Evolutionary conservation across 2,113 vertebrate genomes (phyloP), one percentile per base, ranked within the genome.

Genomic region (Rallus limicola): DNA sequence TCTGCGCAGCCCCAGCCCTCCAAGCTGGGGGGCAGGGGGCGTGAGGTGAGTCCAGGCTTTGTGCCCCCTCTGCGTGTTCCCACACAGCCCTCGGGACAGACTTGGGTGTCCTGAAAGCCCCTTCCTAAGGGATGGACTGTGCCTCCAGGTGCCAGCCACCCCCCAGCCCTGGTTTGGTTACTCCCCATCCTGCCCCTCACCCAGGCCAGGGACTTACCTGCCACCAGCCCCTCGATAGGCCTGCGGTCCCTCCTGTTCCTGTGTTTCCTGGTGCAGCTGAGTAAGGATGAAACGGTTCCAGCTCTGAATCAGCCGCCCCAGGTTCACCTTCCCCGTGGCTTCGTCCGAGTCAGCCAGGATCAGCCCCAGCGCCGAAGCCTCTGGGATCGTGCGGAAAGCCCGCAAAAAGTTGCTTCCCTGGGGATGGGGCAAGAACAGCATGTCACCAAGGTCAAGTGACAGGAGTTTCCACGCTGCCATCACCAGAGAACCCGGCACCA

Each of bases 281-380:
- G 99, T 99, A 31, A 99, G 98, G 96, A 99, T 99, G 97, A 99
- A 99, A 23, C 99, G 98, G 93, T 99, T 99, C 99, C 99, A 99
- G 97, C 99, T 99, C 97, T 99, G 99, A 91, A 99, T 99, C 36
- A 99, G 97, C 36, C 99, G 97, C 5, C 99, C 99, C 29, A 99
- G 98, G 85, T 98, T 98, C 96, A 99, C 98, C 86, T 99, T 99
- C 46, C 99, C 99, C 0, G 99, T 99, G 88, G 99, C 99, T 87
- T 99, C 99, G 1, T 99, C 99, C 0, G 99, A 99, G 93, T 99
- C 99, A 2, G 99, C 99, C 67, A 99, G 98, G 96, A 99, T 99
- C 92, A 99, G 96, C 16, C 99, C 99, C 40, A 99, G 98, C 1
- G 99, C 99, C 0, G 99, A 99, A 2, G 99, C 99, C 95, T 99